Evolutionary conservation across 1,140 invertebrate genomes (phyloP), one percentile per base, ranked within the genome.

Genomic region (Ceratosolen solmsi): DNA sequence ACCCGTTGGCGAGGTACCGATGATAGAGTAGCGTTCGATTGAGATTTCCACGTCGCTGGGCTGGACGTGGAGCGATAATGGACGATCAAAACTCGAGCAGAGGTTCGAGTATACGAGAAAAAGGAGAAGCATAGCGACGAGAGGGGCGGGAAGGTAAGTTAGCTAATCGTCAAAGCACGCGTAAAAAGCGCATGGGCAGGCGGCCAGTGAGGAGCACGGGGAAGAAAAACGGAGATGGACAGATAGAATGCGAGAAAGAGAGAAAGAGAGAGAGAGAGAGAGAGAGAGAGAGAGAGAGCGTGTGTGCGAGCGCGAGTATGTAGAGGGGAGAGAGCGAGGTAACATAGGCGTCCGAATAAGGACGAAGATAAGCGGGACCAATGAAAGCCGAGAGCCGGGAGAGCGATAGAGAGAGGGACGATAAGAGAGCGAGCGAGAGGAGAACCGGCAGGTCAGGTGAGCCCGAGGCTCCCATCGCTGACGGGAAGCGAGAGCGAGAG

Each of bases 361-460:
- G 79, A 63, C 41, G 79, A 49, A 80, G 79, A 80, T 80, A 80
- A 80, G 71, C 60, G 75, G 63, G 36, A 30, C 76, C 38, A 73
- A 73, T 73, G 71, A 56, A 73, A 36, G 76, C 33, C 54, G 54
- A 58, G 73, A 58, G n/a, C 54, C 54, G 56, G 27, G 54, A 75
- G 54, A 58, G 36, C 51, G 56, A 46, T 30, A 75, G 51, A 58
- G 54, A 58, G 76, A 70, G 38, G 65, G 49, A 36, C 63, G 76
- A 70, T 70, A 70, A 79, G 63, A 65, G 71, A 51, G 71, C 73
- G 71, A 60, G 71, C 38, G 38, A 72, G 70, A 63, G 79, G 63
- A 73, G 58, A 73, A 73, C 70, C 79, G 46, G 79, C 79, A 74
- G 79, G 79, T 74, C 70, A 74, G 79, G 79, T 80, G 78, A 80